phyloP scores from a whole-genome alignment of 2,113 vertebrate species.

The Aythya baeri region DNA sequence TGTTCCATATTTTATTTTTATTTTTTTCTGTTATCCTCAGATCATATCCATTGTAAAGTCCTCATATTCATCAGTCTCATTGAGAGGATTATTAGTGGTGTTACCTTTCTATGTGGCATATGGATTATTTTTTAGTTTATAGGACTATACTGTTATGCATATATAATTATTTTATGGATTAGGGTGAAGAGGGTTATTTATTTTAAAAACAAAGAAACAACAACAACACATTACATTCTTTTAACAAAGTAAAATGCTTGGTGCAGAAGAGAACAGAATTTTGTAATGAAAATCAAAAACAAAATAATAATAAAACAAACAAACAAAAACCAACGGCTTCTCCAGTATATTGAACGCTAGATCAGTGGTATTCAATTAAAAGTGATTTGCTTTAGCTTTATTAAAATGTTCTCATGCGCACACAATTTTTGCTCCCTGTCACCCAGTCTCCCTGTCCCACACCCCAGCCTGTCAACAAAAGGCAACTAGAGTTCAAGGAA shows the following conservation, averaged over 20 bases:
- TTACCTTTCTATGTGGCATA: neutral
- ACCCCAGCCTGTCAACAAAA: neutral
- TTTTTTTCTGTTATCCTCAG: neutral
- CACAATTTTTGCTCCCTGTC: neutral
- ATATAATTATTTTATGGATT: neutral
- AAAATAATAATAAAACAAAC: too few relatives aligned
- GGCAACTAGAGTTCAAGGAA: neutral
- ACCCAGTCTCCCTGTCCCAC: neutral
- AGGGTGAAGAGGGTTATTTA: neutral
- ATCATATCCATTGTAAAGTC: neutral
- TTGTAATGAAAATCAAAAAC: neutral
- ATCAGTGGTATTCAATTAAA: fast-evolving
- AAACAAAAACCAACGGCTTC: neutral
- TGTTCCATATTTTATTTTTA: conserved; percentile 31
- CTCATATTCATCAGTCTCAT: neutral
- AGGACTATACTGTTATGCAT: neutral
- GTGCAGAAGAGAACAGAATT: neutral
- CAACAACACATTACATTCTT: neutral
- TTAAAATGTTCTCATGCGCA: neutral
- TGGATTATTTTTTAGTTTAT: neutral
- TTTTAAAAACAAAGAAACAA: too few relatives aligned
- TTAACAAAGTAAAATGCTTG: neutral
- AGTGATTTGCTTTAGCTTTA: neutral
- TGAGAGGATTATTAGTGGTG: neutral
- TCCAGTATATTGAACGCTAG: neutral